These are phyloP conservation scores for Pelodytes ibericus DNA, from an alignment of 2,797 vertebrate genomes.

Conservation along the genomic window DNA sequence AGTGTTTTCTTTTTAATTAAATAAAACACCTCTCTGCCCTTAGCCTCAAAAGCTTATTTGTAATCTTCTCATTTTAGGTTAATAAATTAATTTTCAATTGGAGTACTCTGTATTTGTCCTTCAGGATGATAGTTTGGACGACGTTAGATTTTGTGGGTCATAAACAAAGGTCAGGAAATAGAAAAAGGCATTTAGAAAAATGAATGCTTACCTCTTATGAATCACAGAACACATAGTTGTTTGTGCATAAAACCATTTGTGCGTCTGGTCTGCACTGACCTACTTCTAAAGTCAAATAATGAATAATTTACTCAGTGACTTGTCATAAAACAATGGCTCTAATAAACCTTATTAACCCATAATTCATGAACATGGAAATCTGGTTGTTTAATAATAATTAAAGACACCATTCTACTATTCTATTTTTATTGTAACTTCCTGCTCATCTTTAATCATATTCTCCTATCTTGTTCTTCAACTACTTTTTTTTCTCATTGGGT, in stretches of 20 bases:
- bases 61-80: constrained; percentile 27
- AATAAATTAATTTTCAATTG: constrained; percentile 33
- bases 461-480: too few species aligned
- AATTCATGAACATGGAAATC: too few species aligned
- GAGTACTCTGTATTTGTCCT: constrained; percentile 24
- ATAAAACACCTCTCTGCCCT: constrained; percentile 22
- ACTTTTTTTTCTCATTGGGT: too few species aligned
- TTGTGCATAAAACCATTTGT: not conserved
- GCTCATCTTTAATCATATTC: too few species aligned
- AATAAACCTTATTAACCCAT: not conserved
- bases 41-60: not conserved
- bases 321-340: too few species aligned
- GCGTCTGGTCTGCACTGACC: not conserved
- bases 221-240: not conserved
- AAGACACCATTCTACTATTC: too few species aligned
- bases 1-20: constrained; percentile 35
- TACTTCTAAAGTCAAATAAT: not conserved
- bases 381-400: too few species aligned
- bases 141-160: not conserved
- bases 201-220: not conserved
- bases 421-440: too few species aligned
- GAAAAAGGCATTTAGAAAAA: not conserved
- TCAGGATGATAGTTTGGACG: not conserved
- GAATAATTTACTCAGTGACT: too few species aligned
- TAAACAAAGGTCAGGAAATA: not conserved